Percentiles rank a stretch among this genome's conserved stretches.
Conservation (phyloP, 1,140 invertebrate genomes). For the Drosophila micromelanica region DNA sequence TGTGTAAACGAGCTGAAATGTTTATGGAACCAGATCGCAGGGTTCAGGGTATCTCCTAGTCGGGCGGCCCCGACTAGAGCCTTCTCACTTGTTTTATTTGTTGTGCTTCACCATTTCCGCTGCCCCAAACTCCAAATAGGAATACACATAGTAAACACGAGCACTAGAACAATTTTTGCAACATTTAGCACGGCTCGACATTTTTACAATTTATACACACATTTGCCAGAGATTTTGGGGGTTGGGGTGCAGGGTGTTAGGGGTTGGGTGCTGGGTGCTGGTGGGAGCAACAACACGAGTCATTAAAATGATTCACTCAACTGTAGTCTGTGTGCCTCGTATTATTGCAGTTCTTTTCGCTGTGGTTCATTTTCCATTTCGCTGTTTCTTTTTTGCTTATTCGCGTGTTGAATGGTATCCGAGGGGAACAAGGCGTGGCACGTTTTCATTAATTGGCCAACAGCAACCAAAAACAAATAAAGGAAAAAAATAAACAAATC, state of each 20-base stretch:
- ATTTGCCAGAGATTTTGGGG: slow-evolving; percentile 5
- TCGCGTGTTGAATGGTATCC: slow-evolving; percentile 13
- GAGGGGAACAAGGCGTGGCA: slow-evolving; percentile 13
- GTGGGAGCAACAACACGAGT: slow-evolving; percentile 49
- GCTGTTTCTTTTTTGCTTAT: slow-evolving; percentile 17
- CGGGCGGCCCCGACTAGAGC: too few species aligned
- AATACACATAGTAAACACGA: slow-evolving; percentile 38
- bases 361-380: neutral
- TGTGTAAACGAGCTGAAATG: too few species aligned
- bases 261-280: too few species aligned
- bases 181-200: slow-evolving; percentile 55
- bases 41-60: too few species aligned
- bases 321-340: slow-evolving; percentile 46
- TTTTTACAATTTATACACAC: slow-evolving; percentile 43
- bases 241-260: neutral
- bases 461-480: slow-evolving; percentile 4
- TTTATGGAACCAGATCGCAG: too few species aligned
- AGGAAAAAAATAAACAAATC: neutral
- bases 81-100: slow-evolving; percentile 37
- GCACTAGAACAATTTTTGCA: slow-evolving; percentile 44
- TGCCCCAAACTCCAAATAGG: slow-evolving; percentile 3
- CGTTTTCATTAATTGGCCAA: slow-evolving; percentile 42
- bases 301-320: slow-evolving; percentile 73
- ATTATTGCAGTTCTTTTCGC: slow-evolving; percentile 35
- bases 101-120: slow-evolving; percentile 7